Conservation (phyloP, 2,113 vertebrate species). For the Neolamprologus tretocephalus region DNA sequence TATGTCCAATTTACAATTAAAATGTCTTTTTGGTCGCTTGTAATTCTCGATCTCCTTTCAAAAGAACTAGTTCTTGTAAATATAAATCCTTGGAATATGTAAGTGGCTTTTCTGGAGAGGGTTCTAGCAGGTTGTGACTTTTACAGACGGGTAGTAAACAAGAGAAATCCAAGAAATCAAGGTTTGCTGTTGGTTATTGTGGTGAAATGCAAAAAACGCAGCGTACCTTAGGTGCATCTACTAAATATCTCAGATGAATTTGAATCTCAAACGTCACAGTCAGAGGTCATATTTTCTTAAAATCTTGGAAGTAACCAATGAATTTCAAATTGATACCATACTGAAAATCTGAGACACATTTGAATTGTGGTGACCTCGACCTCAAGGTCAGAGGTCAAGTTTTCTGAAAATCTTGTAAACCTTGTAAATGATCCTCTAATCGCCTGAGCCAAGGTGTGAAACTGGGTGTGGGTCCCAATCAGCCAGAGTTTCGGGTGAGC, state of each 20-base stretch:
- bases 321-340: background rate
- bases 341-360: background rate
- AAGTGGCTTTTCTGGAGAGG: background rate
- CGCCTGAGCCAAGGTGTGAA: no score
- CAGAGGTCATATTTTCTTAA: background rate
- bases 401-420: rapidly evolving
- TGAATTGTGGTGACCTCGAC: background rate
- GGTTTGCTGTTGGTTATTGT: background rate
- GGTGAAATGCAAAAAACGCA: background rate
- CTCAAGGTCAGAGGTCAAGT: background rate
- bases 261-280: background rate
- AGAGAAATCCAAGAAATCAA: background rate
- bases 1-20: background rate
- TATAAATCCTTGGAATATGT: background rate
- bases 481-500: rapidly evolving
- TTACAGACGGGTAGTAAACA: background rate
- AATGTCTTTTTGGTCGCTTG: rapidly evolving
- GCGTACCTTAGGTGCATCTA: background rate
- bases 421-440: no score
- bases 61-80: background rate
- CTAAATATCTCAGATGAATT: background rate
- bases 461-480: no score
- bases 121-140: background rate
- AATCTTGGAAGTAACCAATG: background rate
- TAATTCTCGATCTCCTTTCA: background rate